Evolutionary conservation across 2,888 invertebrate genomes (phyloP).

Genomic region (Machimus rusticus): DNA sequence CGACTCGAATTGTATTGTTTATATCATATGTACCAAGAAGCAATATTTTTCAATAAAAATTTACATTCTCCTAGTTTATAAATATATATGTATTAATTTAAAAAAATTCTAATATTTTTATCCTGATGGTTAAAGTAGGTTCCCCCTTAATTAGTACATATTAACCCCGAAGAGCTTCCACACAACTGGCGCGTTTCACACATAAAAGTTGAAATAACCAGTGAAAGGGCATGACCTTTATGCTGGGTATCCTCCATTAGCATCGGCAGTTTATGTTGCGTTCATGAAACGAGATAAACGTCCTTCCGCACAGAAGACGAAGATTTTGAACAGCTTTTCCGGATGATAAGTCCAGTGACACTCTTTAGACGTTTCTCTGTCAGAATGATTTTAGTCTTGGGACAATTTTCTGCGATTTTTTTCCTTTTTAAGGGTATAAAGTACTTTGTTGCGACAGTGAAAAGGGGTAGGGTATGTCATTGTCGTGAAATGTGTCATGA

Average conservation of each 20-base stretch:
- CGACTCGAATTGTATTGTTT: too few relatives aligned
- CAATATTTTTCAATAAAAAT: too few relatives aligned
- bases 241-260: background rate
- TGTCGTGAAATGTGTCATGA: background rate
- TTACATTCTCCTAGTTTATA: too few relatives aligned
- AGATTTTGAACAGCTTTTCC: background rate
- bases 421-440: background rate
- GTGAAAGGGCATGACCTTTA: background rate
- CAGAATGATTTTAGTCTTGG: background rate
- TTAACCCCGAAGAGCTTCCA: background rate
- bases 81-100: background rate
- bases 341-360: background rate
- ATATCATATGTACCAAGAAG: too few relatives aligned
- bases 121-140: background rate
- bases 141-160: background rate
- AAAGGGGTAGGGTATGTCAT: background rate
- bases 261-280: background rate
- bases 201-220: background rate
- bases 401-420: background rate
- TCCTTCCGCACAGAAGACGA: background rate
- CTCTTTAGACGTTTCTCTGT: background rate
- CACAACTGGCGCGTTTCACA: background rate
- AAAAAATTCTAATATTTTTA: background rate
- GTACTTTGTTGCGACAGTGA: background rate
- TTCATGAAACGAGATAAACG: background rate